A percentile compares a stretch with the other conserved stretches of the same genome.
These are phyloP conservation scores for Microplitis mediator DNA, from an alignment of 1,140 invertebrate species.

Conservation along the genomic window DNA sequence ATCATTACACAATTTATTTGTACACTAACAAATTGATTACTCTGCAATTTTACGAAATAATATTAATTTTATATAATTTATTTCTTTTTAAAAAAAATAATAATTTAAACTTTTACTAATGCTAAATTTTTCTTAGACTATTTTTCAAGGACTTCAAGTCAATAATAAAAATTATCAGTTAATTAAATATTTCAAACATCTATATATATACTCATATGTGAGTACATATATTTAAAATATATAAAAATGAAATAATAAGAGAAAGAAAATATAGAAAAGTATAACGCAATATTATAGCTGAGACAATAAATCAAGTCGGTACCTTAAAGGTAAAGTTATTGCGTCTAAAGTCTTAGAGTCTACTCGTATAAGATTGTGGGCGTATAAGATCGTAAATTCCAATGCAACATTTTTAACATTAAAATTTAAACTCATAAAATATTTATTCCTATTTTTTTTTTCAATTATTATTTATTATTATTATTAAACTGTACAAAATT, in stretches of 20 bases:
- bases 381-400: constrained; percentile 21
- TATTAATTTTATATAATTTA: too few species aligned
- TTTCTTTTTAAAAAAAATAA: too few species aligned
- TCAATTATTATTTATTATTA: not conserved
- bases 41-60: too few species aligned
- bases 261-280: not conserved
- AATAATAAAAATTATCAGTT: too few species aligned
- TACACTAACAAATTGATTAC: too few species aligned
- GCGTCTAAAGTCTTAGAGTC: constrained; percentile 1
- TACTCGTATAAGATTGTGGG: constrained; percentile 14
- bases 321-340: constrained; percentile 22
- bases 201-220: not conserved
- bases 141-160: too few species aligned
- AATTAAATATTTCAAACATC: too few species aligned
- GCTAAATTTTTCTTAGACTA: too few species aligned
- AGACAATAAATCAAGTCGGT: constrained; percentile 22
- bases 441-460: not conserved
- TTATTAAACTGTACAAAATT: not conserved
- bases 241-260: not conserved
- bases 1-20: too few species aligned
- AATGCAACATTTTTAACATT: constrained; percentile 21
- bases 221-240: too few species aligned
- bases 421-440: constrained; percentile 26
- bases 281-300: not conserved
- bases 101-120: too few species aligned